Base-by-base conservation (phyloP, 2,888 invertebrate species). In the Diarsia brunnea region DNA sequence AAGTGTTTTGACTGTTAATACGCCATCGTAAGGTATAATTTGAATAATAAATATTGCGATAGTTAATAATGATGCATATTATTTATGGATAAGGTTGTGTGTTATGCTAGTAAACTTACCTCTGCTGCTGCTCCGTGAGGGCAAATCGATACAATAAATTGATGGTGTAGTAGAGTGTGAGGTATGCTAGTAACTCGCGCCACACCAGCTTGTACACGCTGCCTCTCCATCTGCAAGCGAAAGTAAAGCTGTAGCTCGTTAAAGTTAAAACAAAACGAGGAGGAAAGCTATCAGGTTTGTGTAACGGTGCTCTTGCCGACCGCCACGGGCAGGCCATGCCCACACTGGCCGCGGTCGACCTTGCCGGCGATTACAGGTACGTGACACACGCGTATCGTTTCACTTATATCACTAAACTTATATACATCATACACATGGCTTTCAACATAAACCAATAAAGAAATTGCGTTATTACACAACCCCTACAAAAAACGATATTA, bases 191-290 rank as follows among this genome's bases (percentile, higher is more conserved):
- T 85, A 99, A 97, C 97, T 99, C 99, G 89, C 99, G 97, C 99
- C 99, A 99, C 84, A 99, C 98, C 93, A 99, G 96, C 97, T 99
- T 99, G 97, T 99, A 99, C 61, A 99, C 99, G 93, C 99, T 99
- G 90, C 99, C 99, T 92, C 98, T 97, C 99, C 99, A 99, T 97
- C 99, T 99, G 97, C 31, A 80, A 87, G 82, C 68, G 81, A 86
- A 82, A 85, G 63, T 69, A 64, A 75, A 68, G 27, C 38, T 64
- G 55, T 81, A 73, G 70, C 68, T 69, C 58, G 21, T 31, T 72
- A 69, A 73, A 69, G 16, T 55, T 75, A 73, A 69, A 83, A 79
- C 69, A 79, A 85, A 76, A 79, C 78, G 70, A 80, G 73, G 78
- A 84, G 79, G 84, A 81, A 75, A 73, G 75, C 71, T 58, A 73